Evolutionary conservation across 2,113 vertebrate species (phyloP), one percentile per base, ranked within the genome.

Genomic region (Megaceryle maxima): DNA sequence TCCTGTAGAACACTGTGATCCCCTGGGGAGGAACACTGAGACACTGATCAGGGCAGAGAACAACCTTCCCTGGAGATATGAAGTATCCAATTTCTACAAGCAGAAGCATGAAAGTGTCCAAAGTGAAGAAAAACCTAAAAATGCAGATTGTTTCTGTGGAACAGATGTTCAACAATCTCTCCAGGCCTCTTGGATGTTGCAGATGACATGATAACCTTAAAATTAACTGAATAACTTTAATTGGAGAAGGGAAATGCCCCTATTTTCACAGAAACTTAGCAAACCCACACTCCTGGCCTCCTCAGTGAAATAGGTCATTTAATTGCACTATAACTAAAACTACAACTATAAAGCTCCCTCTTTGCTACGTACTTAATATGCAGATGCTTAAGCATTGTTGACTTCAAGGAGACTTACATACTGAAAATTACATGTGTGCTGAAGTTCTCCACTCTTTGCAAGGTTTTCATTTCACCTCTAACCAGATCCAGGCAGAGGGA

Each of bases 151-250:
- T 78, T 93, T 41, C 39, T 41, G 39, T 8, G 39, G 72, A 93
- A 91, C 69, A 84, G 87, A 88, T 92, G 86, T 64, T 94, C 80
- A 94, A 88, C 53, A 88, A 53, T 73, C 66, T 84, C 77, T 69
- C 37, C 41, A 31, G 92, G 62, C 25, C 80, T 87, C 44, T 18
- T 57, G 69, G 69, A 62, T 73, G 50, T 20, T 92, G 50, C 62
- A 92, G 77, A 82, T 73, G 44, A 60, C 80, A 92, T 62, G 29
- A 78, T 87, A 95, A 93, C 83, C 86, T 87, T 82, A 91, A 62
- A 21, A 62, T 11, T 48, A 50, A 50, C 31, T 29, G 9, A 41
- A 64, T 69, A 87, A 87, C 66, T 93, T 92, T 87, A 92, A 81
- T 14, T 76, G 24, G 60, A 84, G 41, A 10, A 88, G 28, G n/a